Evolutionary conservation across 2,113 vertebrate species (phyloP), one percentile per base, ranked within the genome.

Genomic region (Odocoileus virginianus): DNA sequence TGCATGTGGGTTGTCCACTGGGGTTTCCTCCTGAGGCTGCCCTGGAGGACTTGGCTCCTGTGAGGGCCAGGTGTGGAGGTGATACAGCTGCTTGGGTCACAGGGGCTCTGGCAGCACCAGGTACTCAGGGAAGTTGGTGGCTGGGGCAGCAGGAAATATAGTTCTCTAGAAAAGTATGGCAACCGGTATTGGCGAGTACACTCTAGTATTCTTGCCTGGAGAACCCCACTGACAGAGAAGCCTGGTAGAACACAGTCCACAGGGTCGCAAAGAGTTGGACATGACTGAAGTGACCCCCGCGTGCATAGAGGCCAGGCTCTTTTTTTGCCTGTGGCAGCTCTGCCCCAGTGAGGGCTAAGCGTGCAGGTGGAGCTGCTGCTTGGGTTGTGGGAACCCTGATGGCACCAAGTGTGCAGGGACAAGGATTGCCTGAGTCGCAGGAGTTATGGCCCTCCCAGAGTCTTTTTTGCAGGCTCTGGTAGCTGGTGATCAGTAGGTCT

Each of bases 291-390:
- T 36, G 64, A 67, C 16, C 33, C 61, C 64, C 33, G 9, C 2
- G 4, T 36, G 64, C 33, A 36, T 19, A 67, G 64, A 67, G n/a
- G 16, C 8, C 64, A 67, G 17, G n/a, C 16, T 67, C 1, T 67
- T 67, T 14, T 10, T 36, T 19, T 67, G 0, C 61, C 16, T 67
- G 16, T n/a, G 33, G 33, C 33, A 36, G 17, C 64, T 67, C 33
- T 36, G 33, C 33, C 64, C 33, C 16, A n/a, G 2, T n/a, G 64
- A 67, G 64, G 33, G 16, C 10, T 36, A 67, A 67, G 64, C 4
- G 8, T 67, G 64, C n/a, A 67, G 16, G 17, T 67, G 64, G 64
- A 0, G 1, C 17, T 0, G 0, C n/a, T 67, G 64, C 33, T 36
- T 67, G 64, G 64, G 64, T 67, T 0, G 2, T 67, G 64, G 64